phyloP scores from a whole-genome alignment of 1,140 invertebrate species.

The Octopus sinensis region DNA sequence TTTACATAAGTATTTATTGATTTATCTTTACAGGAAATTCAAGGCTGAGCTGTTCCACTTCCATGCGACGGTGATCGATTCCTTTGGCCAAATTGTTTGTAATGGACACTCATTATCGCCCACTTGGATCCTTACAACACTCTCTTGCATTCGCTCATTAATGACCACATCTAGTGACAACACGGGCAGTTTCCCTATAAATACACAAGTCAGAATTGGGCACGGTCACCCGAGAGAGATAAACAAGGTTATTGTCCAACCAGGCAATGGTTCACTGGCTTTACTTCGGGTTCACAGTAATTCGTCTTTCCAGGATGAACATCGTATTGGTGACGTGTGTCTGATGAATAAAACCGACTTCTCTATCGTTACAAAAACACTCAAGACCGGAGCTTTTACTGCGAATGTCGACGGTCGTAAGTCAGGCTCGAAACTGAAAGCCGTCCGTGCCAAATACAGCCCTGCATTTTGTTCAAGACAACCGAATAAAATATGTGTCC shows the following conservation, averaged over 20 bases:
- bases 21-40: neutral
- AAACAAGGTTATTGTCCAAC: neutral
- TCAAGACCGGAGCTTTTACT: neutral
- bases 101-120: neutral
- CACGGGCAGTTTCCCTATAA: neutral
- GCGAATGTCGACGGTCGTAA: neutral
- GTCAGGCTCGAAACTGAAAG: neutral
- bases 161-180: slow-evolving; percentile 2
- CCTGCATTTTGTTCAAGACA: neutral
- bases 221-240: neutral
- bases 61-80: neutral
- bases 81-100: neutral
- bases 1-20: no score
- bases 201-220: neutral
- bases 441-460: neutral
- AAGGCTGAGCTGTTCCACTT: neutral
- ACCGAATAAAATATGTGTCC: neutral
- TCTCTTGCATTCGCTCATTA: neutral
- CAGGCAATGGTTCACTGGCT: neutral
- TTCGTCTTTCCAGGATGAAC: neutral
- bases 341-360: neutral
- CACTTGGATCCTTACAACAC: neutral
- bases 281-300: neutral
- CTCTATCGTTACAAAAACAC: neutral
- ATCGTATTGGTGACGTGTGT: neutral